phyloP scores from a whole-genome alignment of 2,888 invertebrate species.

The Tiphia femorata region DNA sequence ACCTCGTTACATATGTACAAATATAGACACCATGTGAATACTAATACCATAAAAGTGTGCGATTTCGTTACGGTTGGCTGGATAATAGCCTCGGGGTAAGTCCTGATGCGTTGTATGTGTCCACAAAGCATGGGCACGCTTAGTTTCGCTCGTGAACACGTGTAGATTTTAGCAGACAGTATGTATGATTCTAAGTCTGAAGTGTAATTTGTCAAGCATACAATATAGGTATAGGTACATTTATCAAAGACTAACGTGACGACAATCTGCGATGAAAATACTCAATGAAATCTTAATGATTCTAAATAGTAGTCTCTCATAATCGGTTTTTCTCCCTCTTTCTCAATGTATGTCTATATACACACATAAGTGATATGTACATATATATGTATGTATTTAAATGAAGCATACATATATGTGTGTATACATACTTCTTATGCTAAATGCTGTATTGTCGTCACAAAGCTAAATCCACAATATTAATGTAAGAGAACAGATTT shows the following conservation, averaged over 20 bases:
- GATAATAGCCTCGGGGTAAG: conserved; percentile 43
- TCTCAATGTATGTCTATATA: not conserved
- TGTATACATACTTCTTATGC: not conserved
- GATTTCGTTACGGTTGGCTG: conserved; percentile 51
- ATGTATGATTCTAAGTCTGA: conserved; percentile 29
- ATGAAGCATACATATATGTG: not conserved
- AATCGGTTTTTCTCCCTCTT: too few relatives aligned
- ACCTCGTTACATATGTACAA: conserved; percentile 57
- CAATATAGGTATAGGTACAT: too few relatives aligned
- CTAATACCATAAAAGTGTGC: conserved; percentile 47
- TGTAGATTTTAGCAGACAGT: conserved; percentile 38
- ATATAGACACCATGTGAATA: conserved; percentile 50
- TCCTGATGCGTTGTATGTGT: conserved; percentile 42
- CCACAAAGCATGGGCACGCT: conserved; percentile 48
- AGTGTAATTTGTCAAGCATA: too few relatives aligned
- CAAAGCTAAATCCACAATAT: too few relatives aligned
- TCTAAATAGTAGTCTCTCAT: conserved; percentile 23
- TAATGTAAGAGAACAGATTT: too few relatives aligned
- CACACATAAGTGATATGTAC: not conserved
- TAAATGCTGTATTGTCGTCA: too few relatives aligned
- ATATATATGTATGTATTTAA: not conserved
- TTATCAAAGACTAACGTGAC: conserved; percentile 7
- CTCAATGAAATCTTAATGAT: conserved; percentile 19
- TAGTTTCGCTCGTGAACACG: conserved; percentile 48
- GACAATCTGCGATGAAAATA: not conserved